Evolutionary conservation across 2,888 invertebrate genomes (phyloP), one percentile per base, ranked within the genome.

Genomic region (Tuta absoluta): DNA sequence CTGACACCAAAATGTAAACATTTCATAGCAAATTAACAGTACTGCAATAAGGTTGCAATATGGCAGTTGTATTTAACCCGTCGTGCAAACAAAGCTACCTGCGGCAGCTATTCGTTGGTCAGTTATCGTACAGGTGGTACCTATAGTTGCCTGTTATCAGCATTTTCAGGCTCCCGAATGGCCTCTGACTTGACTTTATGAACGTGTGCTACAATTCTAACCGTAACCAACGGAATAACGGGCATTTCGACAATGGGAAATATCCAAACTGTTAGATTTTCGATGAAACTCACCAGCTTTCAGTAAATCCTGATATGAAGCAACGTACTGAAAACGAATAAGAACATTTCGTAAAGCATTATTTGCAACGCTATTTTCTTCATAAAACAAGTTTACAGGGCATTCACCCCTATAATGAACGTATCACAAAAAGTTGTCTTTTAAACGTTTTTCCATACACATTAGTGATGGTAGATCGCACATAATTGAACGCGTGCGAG

Each of bases 391-490:
- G 24, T 56, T 33, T 17, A 33, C 17, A 33, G 8, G n/a, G 5
- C 56, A 33, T 45, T 45, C 17, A 56, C 56, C 14, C 28, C 10
- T 17, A 56, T 14, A 19, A 33, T 58, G 21, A 14, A 21, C 24
- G 37, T 37, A 11, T 5, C 14, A 58, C 45, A 38, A 59, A 48
- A 56, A 48, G 41, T n/a, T 41, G 48, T 51, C 51, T 37, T 63
- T 58, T 62, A 51, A 62, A 62, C 21, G 38, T 59, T 64, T 76
- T 77, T 75, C 73, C 74, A 76, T 73, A 72, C 75, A 74, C 72
- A 76, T 82, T 78, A 80, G 69, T 78, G 66, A 71, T 76, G 78
- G 76, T 70, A 75, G 75, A 76, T 73, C 73, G 81, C 72, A 75
- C 78, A 69, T 82, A 81, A 81, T 81, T 81, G 82, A 78, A 75